Percentiles rank a stretch among this genome's conserved stretches.
These are phyloP conservation scores for Brachionus koreanus DNA, from an alignment of 1,140 invertebrate genomes.

Conservation along the genomic window DNA sequence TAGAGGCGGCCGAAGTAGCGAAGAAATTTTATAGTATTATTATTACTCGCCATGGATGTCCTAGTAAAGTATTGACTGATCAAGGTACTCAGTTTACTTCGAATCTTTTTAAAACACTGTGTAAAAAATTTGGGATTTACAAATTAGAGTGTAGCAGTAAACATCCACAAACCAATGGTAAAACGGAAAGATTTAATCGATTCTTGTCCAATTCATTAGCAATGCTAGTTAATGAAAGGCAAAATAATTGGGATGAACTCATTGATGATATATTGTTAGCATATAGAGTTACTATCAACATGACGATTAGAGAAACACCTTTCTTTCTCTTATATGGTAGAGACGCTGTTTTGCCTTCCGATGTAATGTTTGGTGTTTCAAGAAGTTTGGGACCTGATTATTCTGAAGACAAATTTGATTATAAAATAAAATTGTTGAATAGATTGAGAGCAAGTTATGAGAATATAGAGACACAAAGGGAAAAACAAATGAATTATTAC, in stretches of 20 bases:
- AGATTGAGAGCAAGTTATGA: too few species aligned
- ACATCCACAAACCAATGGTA: constrained; percentile 48
- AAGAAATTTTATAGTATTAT: constrained; percentile 48
- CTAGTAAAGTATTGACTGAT: background rate
- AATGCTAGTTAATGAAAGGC: background rate
- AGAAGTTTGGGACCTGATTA: too few species aligned
- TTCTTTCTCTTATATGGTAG: background rate
- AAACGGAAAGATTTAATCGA: constrained; percentile 8
- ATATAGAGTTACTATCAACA: background rate
- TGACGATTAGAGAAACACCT: background rate
- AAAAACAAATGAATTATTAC: too few species aligned
- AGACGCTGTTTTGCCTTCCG: background rate
- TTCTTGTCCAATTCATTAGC: background rate
- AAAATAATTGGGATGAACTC: background rate
- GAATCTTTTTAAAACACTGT: background rate
- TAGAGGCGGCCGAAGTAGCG: constrained; percentile 53
- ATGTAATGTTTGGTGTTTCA: too few species aligned
- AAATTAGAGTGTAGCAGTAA: constrained; percentile 46
- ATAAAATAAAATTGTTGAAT: too few species aligned
- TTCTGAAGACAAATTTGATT: too few species aligned
- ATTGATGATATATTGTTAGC: too few species aligned
- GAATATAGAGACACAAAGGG: too few species aligned
- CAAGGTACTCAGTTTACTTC: background rate
- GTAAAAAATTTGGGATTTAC: constrained; percentile 37
- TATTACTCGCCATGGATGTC: constrained; percentile 47